phyloP scores from a whole-genome alignment of 2,797 vertebrate species.

The Falco concolor region DNA sequence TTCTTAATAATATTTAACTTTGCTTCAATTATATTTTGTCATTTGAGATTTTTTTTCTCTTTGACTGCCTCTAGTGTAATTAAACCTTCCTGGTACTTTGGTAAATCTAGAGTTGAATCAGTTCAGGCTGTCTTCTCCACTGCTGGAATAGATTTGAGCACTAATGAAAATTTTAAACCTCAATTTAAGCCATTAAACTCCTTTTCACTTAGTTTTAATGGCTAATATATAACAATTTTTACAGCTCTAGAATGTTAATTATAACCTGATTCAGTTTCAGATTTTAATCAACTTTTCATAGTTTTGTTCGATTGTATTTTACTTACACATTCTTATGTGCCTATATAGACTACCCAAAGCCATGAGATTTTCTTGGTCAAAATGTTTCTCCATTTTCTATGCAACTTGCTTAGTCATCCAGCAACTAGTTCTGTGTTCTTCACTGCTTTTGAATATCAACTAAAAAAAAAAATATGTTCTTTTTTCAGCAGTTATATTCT shows the following conservation, averaged over 20 bases:
- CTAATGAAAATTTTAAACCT: slow-evolving; percentile 47
- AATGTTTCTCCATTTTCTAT: neutral
- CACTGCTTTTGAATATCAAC: neutral
- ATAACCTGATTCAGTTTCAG: neutral
- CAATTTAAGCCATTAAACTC: neutral
- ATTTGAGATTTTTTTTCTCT: neutral
- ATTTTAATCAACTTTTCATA: neutral
- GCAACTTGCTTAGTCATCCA: neutral
- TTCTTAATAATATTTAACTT: slow-evolving; percentile 13
- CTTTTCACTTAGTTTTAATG: slow-evolving; percentile 22
- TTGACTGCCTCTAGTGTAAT: neutral
- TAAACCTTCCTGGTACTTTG: neutral
- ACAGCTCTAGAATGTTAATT: slow-evolving; percentile 12
- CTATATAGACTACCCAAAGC: neutral
- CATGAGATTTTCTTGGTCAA: neutral
- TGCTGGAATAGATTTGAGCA: neutral
- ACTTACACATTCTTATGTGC: neutral
- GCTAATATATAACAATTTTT: slow-evolving; percentile 8
- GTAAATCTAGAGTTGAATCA: slow-evolving; percentile 10
- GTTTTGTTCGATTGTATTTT: neutral
- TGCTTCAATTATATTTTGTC: neutral
- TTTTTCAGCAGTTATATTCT: neutral
- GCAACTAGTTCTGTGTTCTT: neutral
- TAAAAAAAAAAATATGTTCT: neutral
- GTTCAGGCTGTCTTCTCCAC: neutral